These are phyloP conservation scores for Natrix natrix DNA, from an alignment of 2,797 vertebrate species.

Conservation along the genomic window DNA sequence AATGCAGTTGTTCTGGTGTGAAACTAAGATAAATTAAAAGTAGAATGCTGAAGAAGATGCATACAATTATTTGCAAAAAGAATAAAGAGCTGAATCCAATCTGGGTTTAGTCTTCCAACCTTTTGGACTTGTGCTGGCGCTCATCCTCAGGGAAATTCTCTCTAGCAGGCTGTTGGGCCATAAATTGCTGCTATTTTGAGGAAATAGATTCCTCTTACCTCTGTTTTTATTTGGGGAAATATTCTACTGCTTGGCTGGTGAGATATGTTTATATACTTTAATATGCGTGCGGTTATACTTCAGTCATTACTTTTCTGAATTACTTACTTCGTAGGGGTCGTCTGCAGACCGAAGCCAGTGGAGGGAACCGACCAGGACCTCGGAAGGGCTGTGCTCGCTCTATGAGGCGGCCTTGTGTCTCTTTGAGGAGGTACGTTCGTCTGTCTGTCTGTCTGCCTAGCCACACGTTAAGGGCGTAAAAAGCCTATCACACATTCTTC, in stretches of 20 bases:
- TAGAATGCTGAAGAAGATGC: not conserved
- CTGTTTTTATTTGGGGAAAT: not conserved
- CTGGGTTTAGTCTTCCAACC: not conserved
- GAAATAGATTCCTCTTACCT: not conserved
- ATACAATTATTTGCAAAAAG: not conserved
- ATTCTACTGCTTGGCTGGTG: no score
- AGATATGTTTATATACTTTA: not conserved
- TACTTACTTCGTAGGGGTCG: slow-evolving; percentile 80
- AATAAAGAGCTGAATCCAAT: not conserved
- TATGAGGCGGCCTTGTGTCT: slow-evolving; percentile 94
- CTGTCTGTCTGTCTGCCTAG: slow-evolving; percentile 26
- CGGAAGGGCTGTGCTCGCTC: slow-evolving; percentile 90
- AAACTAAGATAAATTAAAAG: not conserved
- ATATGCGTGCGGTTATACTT: not conserved
- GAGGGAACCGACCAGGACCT: slow-evolving; percentile 88
- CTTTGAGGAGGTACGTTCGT: slow-evolving; percentile 86
- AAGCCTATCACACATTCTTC: slow-evolving; percentile 10
- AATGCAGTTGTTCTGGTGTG: not conserved
- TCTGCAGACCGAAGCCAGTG: slow-evolving; percentile 95
- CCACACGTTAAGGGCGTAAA: not conserved
- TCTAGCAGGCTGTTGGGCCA: not conserved
- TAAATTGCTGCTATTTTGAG: not conserved
- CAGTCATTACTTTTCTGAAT: slow-evolving; percentile 27
- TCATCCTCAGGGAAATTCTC: not conserved
- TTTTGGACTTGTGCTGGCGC: not conserved